phyloP scores from a whole-genome alignment of 1,140 invertebrate species.

The Anastrepha ludens region DNA sequence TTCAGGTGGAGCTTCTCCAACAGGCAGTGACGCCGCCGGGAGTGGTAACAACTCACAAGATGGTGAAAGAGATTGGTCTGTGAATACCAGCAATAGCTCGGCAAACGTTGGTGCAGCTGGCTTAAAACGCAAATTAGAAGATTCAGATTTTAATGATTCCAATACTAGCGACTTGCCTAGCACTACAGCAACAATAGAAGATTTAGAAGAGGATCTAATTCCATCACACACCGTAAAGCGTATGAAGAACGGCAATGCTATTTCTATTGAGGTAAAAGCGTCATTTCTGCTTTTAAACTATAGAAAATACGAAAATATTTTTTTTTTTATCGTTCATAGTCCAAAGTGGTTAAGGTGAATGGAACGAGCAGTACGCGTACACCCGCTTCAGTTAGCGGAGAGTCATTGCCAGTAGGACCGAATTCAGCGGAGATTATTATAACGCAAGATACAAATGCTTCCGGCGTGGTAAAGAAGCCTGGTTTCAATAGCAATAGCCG shows the following conservation, averaged over 20 bases:
- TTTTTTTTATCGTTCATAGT: constrained; percentile 44
- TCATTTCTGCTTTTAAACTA: not conserved
- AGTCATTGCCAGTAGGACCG: constrained; percentile 35
- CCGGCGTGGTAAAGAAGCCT: constrained; percentile 71
- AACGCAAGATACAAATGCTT: constrained; percentile 68
- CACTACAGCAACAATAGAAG: constrained; percentile 61
- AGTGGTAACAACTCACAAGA: constrained; percentile 51
- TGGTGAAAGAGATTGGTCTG: constrained; percentile 66
- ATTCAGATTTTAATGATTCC: constrained; percentile 72
- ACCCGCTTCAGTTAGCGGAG: constrained; percentile 9
- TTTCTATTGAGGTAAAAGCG: constrained; percentile 68
- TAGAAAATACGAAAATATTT: not conserved
- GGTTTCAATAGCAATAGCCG: constrained; percentile 57
- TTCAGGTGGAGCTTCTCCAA: constrained; percentile 66
- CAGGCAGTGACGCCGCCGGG: constrained; percentile 61
- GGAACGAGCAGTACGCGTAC: constrained; percentile 47
- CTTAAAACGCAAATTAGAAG: constrained; percentile 70
- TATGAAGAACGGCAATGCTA: constrained; percentile 70
- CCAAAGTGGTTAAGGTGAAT: constrained; percentile 60
- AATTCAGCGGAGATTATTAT: constrained; percentile 72
- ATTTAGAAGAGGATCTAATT: constrained; percentile 70
- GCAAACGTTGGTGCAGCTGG: not conserved
- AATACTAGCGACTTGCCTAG: constrained; percentile 68
- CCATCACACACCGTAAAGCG: constrained; percentile 70
- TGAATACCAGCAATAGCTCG: constrained; percentile 52